Evolutionary conservation across 1,140 invertebrate genomes (phyloP), one percentile per base, ranked within the genome.

Genomic region (Rhagoletis pomonella): DNA sequence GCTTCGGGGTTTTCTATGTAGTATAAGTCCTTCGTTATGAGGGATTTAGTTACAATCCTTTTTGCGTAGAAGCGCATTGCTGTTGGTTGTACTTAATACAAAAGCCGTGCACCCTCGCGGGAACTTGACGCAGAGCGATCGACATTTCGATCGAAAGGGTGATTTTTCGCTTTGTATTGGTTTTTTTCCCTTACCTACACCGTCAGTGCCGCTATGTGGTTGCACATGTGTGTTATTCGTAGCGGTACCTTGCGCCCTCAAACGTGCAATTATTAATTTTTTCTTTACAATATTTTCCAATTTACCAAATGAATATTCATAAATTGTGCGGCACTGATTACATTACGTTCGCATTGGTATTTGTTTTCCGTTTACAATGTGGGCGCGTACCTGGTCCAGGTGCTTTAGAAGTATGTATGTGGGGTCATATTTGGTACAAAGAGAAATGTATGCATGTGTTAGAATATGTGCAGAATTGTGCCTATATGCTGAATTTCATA

Each of bases 21-120:
- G 12, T 87, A 4, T n/a, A 81, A 42, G n/a, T 39, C 55, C 44
- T 50, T 50, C 1, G 4, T 67, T 55, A 9, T n/a, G 65, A 65
- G 42, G 86, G 62, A 67, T 87, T 87, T 87, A 87, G 60, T 87
- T 87, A 87, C 86, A 87, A 87, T 87, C 86, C 86, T 87, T 69
- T 81, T 55, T 81, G 73, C 47, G 73, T 50, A 5, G 9, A 42
- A 55, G n/a, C 19, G 14, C 44, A 19, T 39, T 10, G 47, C 44
- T 81, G 44, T 50, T n/a, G 44, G 6, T 3, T 81, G 1, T 19
- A n/a, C n/a, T n/a, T n/a, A 29, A n/a, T 9, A 58, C 73, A 58
- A 81, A 55, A 5, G 6, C 42, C 12, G 50, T 55, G 73, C 73
- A 81, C 73, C 73, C 73, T 81, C 73, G 9, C 42, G 44, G 17